Evolutionary conservation across 2,888 invertebrate species (phyloP), one percentile per base, ranked within the genome.

Genomic region (Yponomeuta sedellus): DNA sequence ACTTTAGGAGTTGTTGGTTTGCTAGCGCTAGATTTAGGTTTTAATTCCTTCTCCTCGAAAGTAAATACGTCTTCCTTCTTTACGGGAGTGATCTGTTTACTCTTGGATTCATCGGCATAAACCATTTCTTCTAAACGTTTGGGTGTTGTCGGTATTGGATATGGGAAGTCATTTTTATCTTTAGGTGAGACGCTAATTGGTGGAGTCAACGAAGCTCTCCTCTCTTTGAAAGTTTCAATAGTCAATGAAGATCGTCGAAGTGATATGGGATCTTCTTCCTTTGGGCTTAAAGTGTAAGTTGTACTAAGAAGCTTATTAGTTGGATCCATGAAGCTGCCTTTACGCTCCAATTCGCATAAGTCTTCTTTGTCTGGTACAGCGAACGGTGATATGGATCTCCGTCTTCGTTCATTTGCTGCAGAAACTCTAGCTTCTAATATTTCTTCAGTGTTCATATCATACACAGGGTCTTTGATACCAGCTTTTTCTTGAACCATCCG

Each of bases 321-420:
- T 10, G 92, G 92, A 77, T 92, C 90, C 52, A 88, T 84, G 69
- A 92, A 92, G 71, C 91, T 92, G 66, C 90, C 88, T 76, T 88
- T 92, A 22, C 91, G 81, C 75, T 86, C 79, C 57, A 92, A 75
- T 66, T 71, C 74, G 66, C 67, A 71, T 19, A 76, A 64, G 72
- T 88, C 90, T 66, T 89, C 89, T 74, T 85, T 88, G 20, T 86
- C 88, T 64, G 82, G 88, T 69, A 92, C 58, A 19, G 92, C 92
- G 75, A 92, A 92, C 10, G 92, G 92, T 61, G 92, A 92, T 74
- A 92, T 88, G 81, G 92, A 92, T 71, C 92, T 80, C 19, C 92
- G 81, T 70, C 92, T 80, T 71, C 91, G 82, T 74, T 91, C 91
- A 72, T 78, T 82, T 25, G 86, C 90, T 65, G 85, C 91, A 68